phyloP scores from a whole-genome alignment of 64 coral and sea anemone genomes.

The Montipora efflorescens region DNA sequence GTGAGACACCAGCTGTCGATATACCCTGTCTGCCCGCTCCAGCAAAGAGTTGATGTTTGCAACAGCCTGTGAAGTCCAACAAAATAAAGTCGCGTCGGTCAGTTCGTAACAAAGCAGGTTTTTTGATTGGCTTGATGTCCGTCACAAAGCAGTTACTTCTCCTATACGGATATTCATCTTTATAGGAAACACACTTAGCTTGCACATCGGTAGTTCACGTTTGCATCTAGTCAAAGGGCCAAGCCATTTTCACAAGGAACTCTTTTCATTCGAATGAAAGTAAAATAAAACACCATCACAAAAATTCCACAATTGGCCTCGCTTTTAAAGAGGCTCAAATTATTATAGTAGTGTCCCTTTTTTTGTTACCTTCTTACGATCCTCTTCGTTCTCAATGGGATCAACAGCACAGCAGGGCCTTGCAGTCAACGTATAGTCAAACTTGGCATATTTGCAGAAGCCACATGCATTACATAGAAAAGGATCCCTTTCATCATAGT shows the following conservation, averaged over 20 bases:
- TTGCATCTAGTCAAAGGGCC: neutral
- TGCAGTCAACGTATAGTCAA: slow-evolving; percentile 97
- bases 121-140: neutral
- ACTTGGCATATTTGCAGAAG: slow-evolving; percentile 99
- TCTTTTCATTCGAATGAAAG: no score
- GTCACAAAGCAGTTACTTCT: neutral
- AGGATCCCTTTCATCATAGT: slow-evolving; percentile 98
- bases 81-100: neutral
- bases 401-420: slow-evolving; percentile 98
- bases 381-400: slow-evolving; percentile 98
- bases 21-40: slow-evolving; percentile 96
- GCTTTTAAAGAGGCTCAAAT: no score
- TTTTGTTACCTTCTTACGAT: slow-evolving; percentile 86
- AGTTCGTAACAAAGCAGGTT: no score
- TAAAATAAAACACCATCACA: no score
- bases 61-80: slow-evolving; percentile 71
- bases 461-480: slow-evolving; percentile 98
- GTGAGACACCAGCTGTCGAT: slow-evolving; percentile 90
- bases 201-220: no score
- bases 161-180: no score
- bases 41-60: slow-evolving; percentile 90
- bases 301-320: no score
- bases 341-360: neutral
- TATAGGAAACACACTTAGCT: no score
- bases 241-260: no score